Evolutionary conservation across 2,797 vertebrate genomes (phyloP).

Genomic region (Poecilia gillii): DNA sequence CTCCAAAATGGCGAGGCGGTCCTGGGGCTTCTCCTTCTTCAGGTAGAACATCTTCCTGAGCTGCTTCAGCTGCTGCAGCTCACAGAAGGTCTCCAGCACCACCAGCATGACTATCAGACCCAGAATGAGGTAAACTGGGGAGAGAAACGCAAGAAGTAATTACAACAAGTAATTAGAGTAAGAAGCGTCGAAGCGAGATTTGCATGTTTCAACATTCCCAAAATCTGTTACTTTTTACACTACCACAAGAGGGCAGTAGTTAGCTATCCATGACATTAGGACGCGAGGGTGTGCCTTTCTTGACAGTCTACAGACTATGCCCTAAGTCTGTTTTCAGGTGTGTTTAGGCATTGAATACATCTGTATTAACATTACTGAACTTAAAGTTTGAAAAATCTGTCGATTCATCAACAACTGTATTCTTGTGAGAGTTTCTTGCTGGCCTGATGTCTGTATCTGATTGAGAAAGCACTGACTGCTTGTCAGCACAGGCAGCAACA

Average conservation of each 20-base stretch:
- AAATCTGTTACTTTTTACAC: constrained; percentile 17
- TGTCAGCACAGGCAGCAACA: background rate
- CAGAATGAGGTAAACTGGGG: constrained; percentile 90
- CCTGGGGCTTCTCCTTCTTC: constrained; percentile 93
- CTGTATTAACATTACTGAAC: background rate
- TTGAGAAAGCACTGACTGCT: background rate
- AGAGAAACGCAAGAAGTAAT: constrained; percentile 13
- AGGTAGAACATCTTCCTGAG: constrained; percentile 96
- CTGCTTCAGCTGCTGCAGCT: constrained; percentile 94
- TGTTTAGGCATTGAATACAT: background rate
- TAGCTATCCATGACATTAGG: constrained; percentile 3
- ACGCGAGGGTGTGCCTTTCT: background rate
- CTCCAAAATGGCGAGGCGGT: constrained; percentile 90
- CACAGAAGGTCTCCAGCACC: constrained; percentile 96
- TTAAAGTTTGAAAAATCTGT: background rate
- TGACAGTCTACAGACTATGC: background rate
- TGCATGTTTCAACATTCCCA: background rate
- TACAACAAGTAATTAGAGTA: background rate
- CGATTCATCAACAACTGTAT: background rate
- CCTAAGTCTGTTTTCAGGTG: background rate
- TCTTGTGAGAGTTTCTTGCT: background rate
- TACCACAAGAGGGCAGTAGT: constrained; percentile 61
- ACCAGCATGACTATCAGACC: constrained; percentile 96
- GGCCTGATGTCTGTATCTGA: background rate
- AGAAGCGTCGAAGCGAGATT: background rate